Evolutionary conservation across 2,113 vertebrate species (phyloP).

Genomic region (Tenebrosternarchus preto): DNA sequence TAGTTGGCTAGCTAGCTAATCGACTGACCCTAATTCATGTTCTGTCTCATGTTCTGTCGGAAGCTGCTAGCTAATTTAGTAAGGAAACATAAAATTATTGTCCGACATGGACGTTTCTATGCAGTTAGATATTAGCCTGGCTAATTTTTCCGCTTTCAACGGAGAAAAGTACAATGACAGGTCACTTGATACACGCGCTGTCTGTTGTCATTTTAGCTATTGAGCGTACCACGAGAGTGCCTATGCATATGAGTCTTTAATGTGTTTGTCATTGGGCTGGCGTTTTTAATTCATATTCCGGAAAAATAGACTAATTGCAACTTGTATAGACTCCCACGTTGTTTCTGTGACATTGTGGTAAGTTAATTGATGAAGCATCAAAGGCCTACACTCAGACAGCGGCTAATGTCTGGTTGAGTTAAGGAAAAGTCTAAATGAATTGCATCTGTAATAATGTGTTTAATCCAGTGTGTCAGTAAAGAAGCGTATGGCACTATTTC

Average conservation of each 20-base stretch:
- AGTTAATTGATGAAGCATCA: background rate
- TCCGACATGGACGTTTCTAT: too few relatives aligned
- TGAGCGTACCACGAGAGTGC: background rate
- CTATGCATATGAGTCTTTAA: background rate
- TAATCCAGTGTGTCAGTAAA: background rate
- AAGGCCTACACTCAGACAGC: background rate
- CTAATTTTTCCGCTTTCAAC: background rate
- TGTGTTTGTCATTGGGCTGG: background rate
- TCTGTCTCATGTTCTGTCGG: background rate
- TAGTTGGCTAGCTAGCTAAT: background rate
- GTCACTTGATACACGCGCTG: too few relatives aligned
- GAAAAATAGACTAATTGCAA: too few relatives aligned
- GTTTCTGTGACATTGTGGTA: background rate
- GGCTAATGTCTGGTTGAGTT: background rate
- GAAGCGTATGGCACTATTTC: background rate
- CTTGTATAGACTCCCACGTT: too few relatives aligned
- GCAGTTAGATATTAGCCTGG: too few relatives aligned
- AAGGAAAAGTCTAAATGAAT: background rate
- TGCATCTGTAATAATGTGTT: background rate
- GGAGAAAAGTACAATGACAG: background rate
- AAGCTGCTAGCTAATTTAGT: background rate
- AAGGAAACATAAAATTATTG: too few relatives aligned
- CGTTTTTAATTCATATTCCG: background rate
- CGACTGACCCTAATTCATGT: background rate
- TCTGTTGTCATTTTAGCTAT: background rate